These are phyloP conservation scores for Spongilla lacustris DNA, from an alignment of 37 sponge, comb jelly and placozoan genomes.

Conservation along the genomic window DNA sequence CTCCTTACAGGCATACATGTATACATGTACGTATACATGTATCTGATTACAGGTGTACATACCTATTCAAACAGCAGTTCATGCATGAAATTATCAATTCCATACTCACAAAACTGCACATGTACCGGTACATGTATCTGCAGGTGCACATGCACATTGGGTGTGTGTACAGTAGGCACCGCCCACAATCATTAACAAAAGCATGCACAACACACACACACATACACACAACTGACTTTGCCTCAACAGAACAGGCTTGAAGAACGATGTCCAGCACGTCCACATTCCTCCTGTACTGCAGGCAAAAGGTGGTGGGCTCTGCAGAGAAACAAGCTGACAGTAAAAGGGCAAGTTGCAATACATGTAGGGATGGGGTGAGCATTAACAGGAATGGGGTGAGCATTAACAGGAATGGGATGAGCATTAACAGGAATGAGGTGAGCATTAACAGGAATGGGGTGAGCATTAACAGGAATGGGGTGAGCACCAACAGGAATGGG, in stretches of 20 bases:
- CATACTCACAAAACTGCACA: not conserved
- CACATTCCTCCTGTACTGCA: constrained; percentile 27
- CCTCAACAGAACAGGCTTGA: constrained; percentile 48
- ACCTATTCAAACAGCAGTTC: not conserved
- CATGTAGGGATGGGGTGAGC: not conserved
- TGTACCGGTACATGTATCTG: not conserved
- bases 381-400: too few relatives aligned
- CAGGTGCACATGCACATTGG: too few relatives aligned
- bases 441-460: too few relatives aligned
- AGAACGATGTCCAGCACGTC: constrained; percentile 23
- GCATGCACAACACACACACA: not conserved
- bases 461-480: too few relatives aligned
- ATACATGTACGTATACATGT: not conserved
- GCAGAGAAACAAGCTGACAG: not conserved
- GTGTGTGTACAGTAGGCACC: too few relatives aligned
- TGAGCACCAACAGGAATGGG: too few relatives aligned
- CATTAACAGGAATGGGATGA: too few relatives aligned
- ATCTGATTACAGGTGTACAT: not conserved
- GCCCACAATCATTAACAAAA: too few relatives aligned
- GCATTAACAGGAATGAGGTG: too few relatives aligned
- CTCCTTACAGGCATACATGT: not conserved
- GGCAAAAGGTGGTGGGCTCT: constrained; percentile 19
- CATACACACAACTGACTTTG: constrained; percentile 27
- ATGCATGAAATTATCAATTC: too few relatives aligned
- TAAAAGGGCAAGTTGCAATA: not conserved